A percentile compares a stretch with the other conserved stretches of the same genome.
Evolutionary conservation across 1,140 invertebrate species (phyloP).

Genomic region (Drosophila virilis): DNA sequence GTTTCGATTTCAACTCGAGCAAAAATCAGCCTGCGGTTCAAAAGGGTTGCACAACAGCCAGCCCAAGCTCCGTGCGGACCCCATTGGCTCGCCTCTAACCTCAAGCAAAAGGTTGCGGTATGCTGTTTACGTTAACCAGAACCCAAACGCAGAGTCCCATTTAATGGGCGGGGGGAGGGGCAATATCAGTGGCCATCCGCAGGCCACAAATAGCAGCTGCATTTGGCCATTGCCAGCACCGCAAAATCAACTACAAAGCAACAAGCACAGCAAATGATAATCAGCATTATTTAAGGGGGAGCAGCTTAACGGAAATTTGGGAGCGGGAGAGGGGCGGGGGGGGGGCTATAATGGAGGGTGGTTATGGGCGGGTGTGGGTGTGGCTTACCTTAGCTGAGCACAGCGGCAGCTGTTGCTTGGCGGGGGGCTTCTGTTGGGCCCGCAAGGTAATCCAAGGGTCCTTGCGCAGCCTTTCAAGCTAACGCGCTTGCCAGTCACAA

Average conservation of each 20-base stretch:
- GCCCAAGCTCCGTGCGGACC: background rate
- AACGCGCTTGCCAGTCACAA: constrained; percentile 19
- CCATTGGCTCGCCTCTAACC: background rate
- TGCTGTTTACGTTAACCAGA: constrained; percentile 6
- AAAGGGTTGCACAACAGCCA: constrained; percentile 8
- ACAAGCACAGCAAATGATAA: background rate
- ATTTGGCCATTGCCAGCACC: constrained; percentile 9
- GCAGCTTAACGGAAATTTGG: too few relatives aligned
- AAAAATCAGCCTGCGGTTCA: background rate
- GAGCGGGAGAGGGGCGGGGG: too few relatives aligned
- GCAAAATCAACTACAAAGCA: constrained; percentile 34
- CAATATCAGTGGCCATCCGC: background rate
- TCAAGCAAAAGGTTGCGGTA: constrained; percentile 35
- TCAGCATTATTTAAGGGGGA: too few relatives aligned
- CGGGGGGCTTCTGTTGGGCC: constrained; percentile 13
- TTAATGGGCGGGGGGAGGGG: background rate
- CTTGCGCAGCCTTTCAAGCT: constrained; percentile 62
- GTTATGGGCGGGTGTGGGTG: background rate
- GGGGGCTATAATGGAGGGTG: too few relatives aligned
- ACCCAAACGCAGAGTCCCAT: background rate
- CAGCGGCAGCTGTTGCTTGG: too few relatives aligned
- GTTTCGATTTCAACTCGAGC: constrained; percentile 63
- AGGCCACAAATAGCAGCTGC: constrained; percentile 4
- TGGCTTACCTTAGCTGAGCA: constrained; percentile 12
- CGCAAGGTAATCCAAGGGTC: constrained; percentile 80